Conservation (phyloP, 2,888 invertebrate species). For the Drosophila ezoana region DNA sequence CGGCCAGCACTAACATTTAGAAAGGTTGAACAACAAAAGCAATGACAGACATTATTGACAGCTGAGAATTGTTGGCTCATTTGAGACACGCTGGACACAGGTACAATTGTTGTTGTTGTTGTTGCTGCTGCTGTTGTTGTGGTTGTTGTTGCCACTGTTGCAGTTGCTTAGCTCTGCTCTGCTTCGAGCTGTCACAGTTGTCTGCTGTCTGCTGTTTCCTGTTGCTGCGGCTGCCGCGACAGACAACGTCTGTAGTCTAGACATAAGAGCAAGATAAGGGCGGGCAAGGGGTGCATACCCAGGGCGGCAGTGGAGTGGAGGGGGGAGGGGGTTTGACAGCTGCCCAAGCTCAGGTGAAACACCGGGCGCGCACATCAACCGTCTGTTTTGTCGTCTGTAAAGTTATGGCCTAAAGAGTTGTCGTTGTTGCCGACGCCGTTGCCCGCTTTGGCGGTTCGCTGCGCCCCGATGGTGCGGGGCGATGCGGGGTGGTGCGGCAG, state of each 20-base stretch:
- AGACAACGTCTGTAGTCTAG: conserved; percentile 76
- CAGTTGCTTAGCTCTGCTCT: conserved; percentile 51
- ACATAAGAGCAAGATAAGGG: conserved; percentile 71
- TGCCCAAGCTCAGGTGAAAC: conserved; percentile 70
- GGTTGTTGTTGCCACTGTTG: conserved; percentile 54
- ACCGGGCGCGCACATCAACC: conserved; percentile 59
- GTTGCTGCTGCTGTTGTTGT: conserved; percentile 37
- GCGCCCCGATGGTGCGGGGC: conserved; percentile 6
- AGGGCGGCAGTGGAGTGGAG: neutral
- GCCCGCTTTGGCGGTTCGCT: conserved; percentile 37
- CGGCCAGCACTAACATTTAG: neutral
- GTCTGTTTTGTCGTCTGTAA: conserved; percentile 63
- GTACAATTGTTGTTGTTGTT: conserved; percentile 45
- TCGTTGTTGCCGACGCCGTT: conserved; percentile 44
- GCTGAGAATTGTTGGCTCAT: conserved; percentile 78
- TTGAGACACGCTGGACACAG: conserved; percentile 65
- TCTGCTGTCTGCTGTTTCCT: conserved; percentile 77
- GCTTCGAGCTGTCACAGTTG: conserved; percentile 77
- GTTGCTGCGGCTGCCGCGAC: conserved; percentile 62
- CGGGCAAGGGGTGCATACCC: neutral
- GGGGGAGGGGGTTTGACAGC: conserved; percentile 5
- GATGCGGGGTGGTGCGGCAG: conserved; percentile 16
- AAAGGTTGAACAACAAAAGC: conserved; percentile 22
- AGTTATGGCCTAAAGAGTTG: conserved; percentile 70
- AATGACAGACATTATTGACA: conserved; percentile 77